A percentile compares a stretch with the other conserved stretches of the same genome.
Conservation (phyloP, 2,113 vertebrate genomes). For the Prionailurus viverrinus region DNA sequence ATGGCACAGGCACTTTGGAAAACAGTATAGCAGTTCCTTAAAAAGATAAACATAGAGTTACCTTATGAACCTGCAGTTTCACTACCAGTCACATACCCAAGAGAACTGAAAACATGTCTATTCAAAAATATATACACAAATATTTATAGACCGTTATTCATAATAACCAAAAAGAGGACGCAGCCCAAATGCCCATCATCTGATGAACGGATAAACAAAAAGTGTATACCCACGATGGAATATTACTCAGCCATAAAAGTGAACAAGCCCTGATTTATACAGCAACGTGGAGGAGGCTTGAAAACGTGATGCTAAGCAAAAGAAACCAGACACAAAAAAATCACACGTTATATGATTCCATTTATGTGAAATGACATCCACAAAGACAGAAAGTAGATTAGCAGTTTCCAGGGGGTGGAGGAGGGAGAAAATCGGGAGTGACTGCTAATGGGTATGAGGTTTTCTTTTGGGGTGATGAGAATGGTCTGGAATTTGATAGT, state of each 20-base stretch:
- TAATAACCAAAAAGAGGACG: neutral
- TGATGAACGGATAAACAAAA: neutral
- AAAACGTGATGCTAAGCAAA: conserved; percentile 1
- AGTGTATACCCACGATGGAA: neutral
- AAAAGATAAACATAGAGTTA: neutral
- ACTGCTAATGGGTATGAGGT: neutral
- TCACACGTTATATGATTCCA: neutral
- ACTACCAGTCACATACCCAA: neutral
- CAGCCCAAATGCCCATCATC: neutral
- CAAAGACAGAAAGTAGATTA: neutral
- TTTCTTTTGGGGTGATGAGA: neutral
- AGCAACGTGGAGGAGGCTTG: neutral
- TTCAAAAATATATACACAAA: neutral
- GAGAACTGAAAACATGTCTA: neutral
- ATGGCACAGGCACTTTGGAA: neutral
- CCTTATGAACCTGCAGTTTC: neutral
- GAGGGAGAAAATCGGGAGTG: neutral
- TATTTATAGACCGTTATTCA: neutral
- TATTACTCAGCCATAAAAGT: neutral
- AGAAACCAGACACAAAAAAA: neutral
- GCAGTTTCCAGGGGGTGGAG: neutral
- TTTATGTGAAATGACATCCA: neutral
- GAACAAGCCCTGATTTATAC: neutral
- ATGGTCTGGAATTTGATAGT: neutral
- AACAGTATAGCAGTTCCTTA: neutral